phyloP scores from a whole-genome alignment of 2,888 invertebrate species.

The Strigamia transsilvanica region DNA sequence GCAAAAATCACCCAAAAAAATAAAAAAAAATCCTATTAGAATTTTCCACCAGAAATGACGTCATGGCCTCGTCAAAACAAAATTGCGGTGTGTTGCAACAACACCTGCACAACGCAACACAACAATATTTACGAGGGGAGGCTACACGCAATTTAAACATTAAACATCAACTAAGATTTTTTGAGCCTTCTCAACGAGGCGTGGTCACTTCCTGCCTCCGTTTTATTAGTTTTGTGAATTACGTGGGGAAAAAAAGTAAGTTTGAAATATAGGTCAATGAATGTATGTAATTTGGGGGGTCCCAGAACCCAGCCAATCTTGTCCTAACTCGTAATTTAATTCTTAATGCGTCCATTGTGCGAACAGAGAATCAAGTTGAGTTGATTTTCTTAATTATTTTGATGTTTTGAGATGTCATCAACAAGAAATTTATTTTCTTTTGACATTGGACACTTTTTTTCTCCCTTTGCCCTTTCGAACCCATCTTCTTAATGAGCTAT shows the following conservation, averaged over 20 bases:
- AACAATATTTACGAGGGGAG: no score
- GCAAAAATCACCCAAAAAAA: no score
- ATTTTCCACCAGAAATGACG: no score
- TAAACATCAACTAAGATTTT: neutral
- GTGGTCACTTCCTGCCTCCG: neutral
- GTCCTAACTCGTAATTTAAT: no score
- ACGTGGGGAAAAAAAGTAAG: neutral
- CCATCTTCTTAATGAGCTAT: neutral
- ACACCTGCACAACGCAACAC: no score
- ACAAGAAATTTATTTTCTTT: neutral
- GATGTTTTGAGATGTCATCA: neutral
- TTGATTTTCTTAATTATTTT: neutral
- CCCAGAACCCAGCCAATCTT: no score
- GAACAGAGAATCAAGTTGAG: neutral
- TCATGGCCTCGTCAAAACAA: no score
- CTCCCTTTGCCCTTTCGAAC: neutral
- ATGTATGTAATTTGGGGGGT: neutral
- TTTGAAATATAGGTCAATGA: neutral
- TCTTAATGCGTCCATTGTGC: no score
- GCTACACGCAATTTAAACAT: neutral
- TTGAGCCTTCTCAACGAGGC: neutral
- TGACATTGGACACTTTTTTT: neutral
- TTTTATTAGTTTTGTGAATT: neutral
- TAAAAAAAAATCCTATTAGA: no score
- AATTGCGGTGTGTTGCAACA: no score